These are phyloP conservation scores for Daboia siamensis DNA, from an alignment of 2,113 vertebrate species.

Conservation along the genomic window DNA sequence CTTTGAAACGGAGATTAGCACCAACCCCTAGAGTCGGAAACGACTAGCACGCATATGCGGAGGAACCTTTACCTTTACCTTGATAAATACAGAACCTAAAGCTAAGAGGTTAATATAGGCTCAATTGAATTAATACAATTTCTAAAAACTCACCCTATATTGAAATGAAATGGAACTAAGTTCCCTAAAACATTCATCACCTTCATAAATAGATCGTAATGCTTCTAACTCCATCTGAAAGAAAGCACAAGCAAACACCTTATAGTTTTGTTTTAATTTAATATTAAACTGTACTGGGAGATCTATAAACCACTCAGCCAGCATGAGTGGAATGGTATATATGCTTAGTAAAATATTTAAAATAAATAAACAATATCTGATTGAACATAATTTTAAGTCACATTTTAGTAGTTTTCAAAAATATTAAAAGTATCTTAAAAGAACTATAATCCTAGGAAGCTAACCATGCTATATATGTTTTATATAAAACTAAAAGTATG, in stretches of 20 bases:
- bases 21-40: no score
- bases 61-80: background rate
- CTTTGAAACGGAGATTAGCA: no score
- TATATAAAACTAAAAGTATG: background rate
- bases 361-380: background rate
- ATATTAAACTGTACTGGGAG: background rate
- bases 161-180: constrained; percentile 88
- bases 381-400: background rate
- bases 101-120: background rate
- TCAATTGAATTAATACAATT: background rate
- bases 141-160: constrained; percentile 80
- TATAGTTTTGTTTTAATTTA: background rate
- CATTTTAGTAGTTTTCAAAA: background rate
- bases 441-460: background rate
- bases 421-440: background rate
- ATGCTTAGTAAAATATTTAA: background rate
- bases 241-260: background rate
- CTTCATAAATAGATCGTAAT: constrained; percentile 94
- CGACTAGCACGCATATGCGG: no score
- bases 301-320: background rate
- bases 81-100: background rate
- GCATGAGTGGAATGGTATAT: background rate
- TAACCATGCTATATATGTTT: background rate
- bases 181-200: constrained; percentile 91
- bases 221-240: constrained; percentile 95